Evolutionary conservation across 1,140 invertebrate species (phyloP), one percentile per base, ranked within the genome.

Genomic region (Drosophila kohkoa): DNA sequence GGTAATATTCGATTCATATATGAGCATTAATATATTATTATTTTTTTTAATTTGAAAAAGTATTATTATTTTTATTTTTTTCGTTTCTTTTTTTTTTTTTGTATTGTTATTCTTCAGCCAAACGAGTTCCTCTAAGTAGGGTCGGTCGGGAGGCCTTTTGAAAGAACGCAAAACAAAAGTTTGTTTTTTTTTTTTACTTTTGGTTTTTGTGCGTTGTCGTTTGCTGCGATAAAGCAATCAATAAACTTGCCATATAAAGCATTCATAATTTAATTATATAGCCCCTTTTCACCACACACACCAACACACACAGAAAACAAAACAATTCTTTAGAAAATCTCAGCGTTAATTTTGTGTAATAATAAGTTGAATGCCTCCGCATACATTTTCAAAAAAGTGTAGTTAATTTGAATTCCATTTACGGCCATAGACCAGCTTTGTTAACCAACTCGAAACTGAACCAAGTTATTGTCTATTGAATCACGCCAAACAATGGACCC

Each of bases 241-340:
- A 88, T 87, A 77, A 83, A 80, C 68, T 80, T 73, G 70, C 77
- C 83, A 83, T 79, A 88, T 88, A 88, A 88, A 89, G 85, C 83
- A 89, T 87, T 87, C 83, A 87, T 87, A 88, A 87, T 87, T 87
- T 89, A 87, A 87, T 87, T 87, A 87, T 87, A 89, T 75, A 83
- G 83, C 76, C 79, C 52, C 57, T 62, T 69, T 60, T 52, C 73
- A 70, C 80, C 60, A 67, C 62, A 64, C 67, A 64, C 10, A 41
- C 38, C 13, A 13, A 13, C 60, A 25, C 45, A 35, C 30, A 10
- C 35, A 38, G 7, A 38, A 38, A 38, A 38, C 35, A 55, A 45
- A 30, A 62, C 52, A 80, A 80, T 87, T 87, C 83, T 83, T 80
- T 89, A 83, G 69, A 87, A 88, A 87, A 80, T 75, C 70, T 60